phyloP scores from a whole-genome alignment of 2,888 invertebrate species.

The Oscheius myriophilus region DNA sequence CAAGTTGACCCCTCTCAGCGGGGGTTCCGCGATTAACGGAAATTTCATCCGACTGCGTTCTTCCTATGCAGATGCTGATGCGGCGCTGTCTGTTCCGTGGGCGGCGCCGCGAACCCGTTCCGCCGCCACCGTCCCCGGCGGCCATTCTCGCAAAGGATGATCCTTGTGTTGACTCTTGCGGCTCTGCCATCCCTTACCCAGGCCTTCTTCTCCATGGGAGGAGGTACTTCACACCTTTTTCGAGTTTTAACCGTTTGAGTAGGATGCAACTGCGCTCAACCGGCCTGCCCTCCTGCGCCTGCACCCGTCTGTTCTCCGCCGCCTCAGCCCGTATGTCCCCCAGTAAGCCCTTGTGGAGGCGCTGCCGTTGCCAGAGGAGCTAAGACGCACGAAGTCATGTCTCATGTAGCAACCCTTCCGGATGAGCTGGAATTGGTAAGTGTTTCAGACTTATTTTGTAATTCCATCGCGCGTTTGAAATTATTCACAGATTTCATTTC shows the following conservation, averaged over 20 bases:
- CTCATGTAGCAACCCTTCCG: slow-evolving; percentile 23
- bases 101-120: slow-evolving; percentile 27
- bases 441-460: too few relatives aligned
- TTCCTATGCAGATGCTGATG: slow-evolving; percentile 28
- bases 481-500: too few relatives aligned
- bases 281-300: slow-evolving; percentile 31
- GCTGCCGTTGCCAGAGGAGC: slow-evolving; percentile 24
- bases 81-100: slow-evolving; percentile 24
- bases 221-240: background rate
- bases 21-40: too few relatives aligned
- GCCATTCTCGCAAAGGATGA: slow-evolving; percentile 30
- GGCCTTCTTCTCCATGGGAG: slow-evolving; percentile 21
- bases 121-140: slow-evolving; percentile 25
- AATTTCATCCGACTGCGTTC: background rate
- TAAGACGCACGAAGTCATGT: background rate
- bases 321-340: slow-evolving; percentile 26
- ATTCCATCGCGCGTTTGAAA: too few relatives aligned
- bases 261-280: slow-evolving; percentile 33
- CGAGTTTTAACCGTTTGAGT: background rate
- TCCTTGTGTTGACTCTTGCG: slow-evolving; percentile 19
- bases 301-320: slow-evolving; percentile 37
- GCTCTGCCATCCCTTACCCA: slow-evolving; percentile 8
- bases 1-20: too few relatives aligned
- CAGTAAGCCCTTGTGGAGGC: slow-evolving; percentile 9
- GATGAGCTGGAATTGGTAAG: slow-evolving; percentile 48